These are phyloP conservation scores for Ptilonorhynchus violaceus DNA, from an alignment of 2,113 vertebrate genomes.

Conservation along the genomic window DNA sequence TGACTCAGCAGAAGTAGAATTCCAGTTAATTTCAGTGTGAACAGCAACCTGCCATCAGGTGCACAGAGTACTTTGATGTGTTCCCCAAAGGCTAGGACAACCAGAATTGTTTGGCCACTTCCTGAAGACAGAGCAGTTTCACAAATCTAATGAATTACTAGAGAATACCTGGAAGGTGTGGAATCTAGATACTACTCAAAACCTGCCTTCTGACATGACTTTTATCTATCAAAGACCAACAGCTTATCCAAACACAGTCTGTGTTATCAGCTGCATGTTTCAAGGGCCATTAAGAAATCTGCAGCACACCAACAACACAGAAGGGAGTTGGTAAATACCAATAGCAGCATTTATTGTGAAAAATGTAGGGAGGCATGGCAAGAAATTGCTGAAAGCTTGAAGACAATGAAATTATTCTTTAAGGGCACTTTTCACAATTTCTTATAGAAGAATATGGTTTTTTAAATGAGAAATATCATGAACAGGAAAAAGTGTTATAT, in stretches of 20 bases:
- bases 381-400: not conserved
- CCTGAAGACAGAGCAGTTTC: not conserved
- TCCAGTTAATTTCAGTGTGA: not conserved
- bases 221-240: not conserved
- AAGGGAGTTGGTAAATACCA: not conserved
- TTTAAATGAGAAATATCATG: not conserved
- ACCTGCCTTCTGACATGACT: not conserved
- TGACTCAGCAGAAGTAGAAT: not conserved
- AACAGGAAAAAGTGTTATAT: not conserved
- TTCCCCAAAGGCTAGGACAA: not conserved
- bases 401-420: not conserved
- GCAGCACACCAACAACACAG: not conserved
- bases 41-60: not conserved
- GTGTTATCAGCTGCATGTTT: not conserved
- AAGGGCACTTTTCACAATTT: not conserved
- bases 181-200: not conserved
- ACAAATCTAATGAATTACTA: not conserved
- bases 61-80: not conserved
- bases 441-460: not conserved
- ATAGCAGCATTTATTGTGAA: not conserved
- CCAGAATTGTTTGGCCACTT: not conserved
- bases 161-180: not conserved
- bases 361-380: not conserved
- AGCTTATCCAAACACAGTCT: not conserved
- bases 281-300: not conserved